Percentiles rank a stretch among this genome's conserved stretches.
These are phyloP conservation scores for Nothoprocta perdicaria DNA, from an alignment of 2,113 vertebrate species.

Conservation along the genomic window DNA sequence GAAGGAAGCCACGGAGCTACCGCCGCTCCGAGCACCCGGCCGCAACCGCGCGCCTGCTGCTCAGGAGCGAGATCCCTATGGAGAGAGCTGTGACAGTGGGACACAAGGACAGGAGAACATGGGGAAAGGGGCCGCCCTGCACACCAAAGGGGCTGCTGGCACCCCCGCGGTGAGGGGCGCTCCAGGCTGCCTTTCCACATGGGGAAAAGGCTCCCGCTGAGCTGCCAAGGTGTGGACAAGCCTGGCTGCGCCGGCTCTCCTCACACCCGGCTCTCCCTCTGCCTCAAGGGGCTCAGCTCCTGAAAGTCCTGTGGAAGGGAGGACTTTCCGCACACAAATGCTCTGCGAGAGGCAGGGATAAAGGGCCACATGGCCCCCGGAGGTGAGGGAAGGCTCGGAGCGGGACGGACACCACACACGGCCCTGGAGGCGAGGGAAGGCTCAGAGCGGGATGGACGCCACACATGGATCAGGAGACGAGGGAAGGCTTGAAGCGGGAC, in stretches of 20 bases:
- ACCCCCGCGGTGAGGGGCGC: too few relatives aligned
- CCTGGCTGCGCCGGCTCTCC: background rate
- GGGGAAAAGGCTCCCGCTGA: slow-evolving; percentile 30
- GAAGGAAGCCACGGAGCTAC: slow-evolving; percentile 57
- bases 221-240: background rate
- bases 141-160: background rate
- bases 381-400: background rate
- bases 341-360: background rate
- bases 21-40: slow-evolving; percentile 39
- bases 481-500: background rate
- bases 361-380: background rate
- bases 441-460: too few relatives aligned
- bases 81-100: slow-evolving; percentile 42
- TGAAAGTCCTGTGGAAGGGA: background rate
- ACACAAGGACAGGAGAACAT: slow-evolving; percentile 50
- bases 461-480: background rate
- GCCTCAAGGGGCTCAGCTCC: background rate
- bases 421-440: too few relatives aligned
- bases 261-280: background rate
- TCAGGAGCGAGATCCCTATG: slow-evolving; percentile 13
- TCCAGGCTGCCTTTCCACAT: background rate
- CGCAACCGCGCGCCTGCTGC: too few relatives aligned
- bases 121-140: slow-evolving; percentile 18
- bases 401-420: too few relatives aligned
- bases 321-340: background rate